Evolutionary conservation across 2,888 invertebrate genomes (phyloP), one percentile per base, ranked within the genome.

Genomic region (Crioceris asparagi): DNA sequence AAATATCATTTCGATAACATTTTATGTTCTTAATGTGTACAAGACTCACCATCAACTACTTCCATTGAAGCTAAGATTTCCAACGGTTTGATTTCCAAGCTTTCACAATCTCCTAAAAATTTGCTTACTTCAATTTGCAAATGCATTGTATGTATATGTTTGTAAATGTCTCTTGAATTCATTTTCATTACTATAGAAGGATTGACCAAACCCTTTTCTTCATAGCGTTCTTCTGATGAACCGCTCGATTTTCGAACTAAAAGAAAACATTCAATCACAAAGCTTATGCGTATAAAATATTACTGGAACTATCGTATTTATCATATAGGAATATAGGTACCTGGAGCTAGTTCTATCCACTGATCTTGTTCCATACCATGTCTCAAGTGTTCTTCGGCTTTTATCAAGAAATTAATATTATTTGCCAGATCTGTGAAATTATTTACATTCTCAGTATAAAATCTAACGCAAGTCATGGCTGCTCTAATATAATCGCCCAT

Each of bases 111-210:
- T 0, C 76, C 69, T 14, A 87, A 60, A 58, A 78, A 85, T 49
- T 83, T 80, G 0, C 79, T 77, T 1, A 88, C 70, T 51, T 91
- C 87, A 50, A 81, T 75, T 60, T 92, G 91, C n/a, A 81, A 68
- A 4, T 75, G 71, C 45, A 91, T 80, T 0, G 83, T 83, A 38
- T 78, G 79, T 48, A 90, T 79, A 46, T 88, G 78, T 47, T 77
- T 79, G 58, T 79, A 79, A 46, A 86, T 74, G n/a, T 79, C 77
- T 43, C 70, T 68, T 16, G 75, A 72, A 59, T 79, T 79, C 56
- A 85, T 68, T 60, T 79, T 76, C 69, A 84, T 77, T 5, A 78
- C 73, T 29, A 83, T 67, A 1, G 74, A 69, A 45, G 71, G 69
- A 14, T 69, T 62, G 39, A 70, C 66, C 39, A 69, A 64, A 29